Evolutionary conservation across 1,140 invertebrate species (phyloP), one percentile per base, ranked within the genome.

Genomic region (Sitophilus oryzae): DNA sequence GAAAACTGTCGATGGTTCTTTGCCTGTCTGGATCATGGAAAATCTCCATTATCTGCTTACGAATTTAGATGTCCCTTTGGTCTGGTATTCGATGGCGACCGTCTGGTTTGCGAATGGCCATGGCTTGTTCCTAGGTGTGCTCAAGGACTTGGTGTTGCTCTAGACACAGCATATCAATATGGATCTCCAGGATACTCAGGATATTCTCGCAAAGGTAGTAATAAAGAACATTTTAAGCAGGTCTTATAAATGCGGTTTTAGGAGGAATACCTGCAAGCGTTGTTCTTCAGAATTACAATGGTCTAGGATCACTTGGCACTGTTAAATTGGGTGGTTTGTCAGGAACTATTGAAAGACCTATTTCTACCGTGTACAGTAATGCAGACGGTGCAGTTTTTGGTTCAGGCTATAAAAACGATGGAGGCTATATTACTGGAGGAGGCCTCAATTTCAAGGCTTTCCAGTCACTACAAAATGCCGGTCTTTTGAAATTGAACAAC

Each of bases 1-100:
- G 82, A 87, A 67, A 89, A 91, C 70, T 91, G 88, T 59, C 78
- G 87, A 47, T 90, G 86, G 85, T 91, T 91, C 78, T 90, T 88
- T 66, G 87, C 88, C 15, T 91, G 89, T 70, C 71, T 85, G 45
- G 86, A 89, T 69, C 80, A 89, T 62, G 81, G 82, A 61, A 79
- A 78, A 54, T 76, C 80, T n/a, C 72, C 75, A 4, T 69, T 86
- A 49, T 81, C 81, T 6, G 83, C 86, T 0, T 91, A 88, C 65
- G 87, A 91, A 71, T 91, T 91, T 71, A 79, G 84, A 45, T 91
- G 89, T 72, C 89, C 89, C 0, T 90, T 86, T 62, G 85, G 86
- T 2, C 75, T 91, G 14, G 86, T 85, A 1, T 91, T 89, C 66
- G 86, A 91, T 63, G 83, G 86, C 51, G 70, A 76, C 11, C 78